phyloP scores from a whole-genome alignment of 2,113 vertebrate species.

The Triplophysa rosa region DNA sequence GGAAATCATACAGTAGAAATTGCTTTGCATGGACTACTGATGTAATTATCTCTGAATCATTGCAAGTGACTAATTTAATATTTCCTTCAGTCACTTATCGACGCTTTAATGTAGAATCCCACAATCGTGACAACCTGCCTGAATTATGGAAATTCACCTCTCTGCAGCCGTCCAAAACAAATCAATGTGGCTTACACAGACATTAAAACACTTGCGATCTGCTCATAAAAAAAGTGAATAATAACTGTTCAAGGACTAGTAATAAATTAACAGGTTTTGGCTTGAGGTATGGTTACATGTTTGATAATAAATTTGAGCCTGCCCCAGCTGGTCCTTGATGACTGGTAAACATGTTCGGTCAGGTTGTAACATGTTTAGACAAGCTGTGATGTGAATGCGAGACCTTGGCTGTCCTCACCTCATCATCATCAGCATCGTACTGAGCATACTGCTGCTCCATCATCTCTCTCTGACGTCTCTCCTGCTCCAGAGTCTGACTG shows the following conservation, averaged over 20 bases:
- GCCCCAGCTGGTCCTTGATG: conserved; percentile 8
- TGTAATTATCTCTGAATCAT: conserved; percentile 46
- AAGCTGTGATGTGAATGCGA: not conserved
- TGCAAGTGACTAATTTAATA: conserved; percentile 45
- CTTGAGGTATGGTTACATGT: conserved; percentile 4
- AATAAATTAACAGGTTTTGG: conserved; percentile 26
- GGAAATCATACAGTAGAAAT: conserved; percentile 38
- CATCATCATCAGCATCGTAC: conserved; percentile 94
- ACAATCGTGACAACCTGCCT: conserved; percentile 38
- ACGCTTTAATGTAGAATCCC: conserved; percentile 24
- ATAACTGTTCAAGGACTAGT: not conserved
- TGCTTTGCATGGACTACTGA: conserved; percentile 24
- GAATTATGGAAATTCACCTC: conserved; percentile 45
- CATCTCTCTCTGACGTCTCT: conserved; percentile 90
- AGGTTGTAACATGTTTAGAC: conserved; percentile 13
- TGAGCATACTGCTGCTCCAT: conserved; percentile 95
- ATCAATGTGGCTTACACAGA: conserved; percentile 10
- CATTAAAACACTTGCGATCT: conserved; percentile 1
- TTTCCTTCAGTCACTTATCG: conserved; percentile 43
- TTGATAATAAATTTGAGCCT: conserved; percentile 31
- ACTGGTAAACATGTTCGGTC: not conserved
- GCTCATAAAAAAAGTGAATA: not conserved
- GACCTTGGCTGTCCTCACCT: conserved; percentile 74
- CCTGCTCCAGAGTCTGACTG: conserved; percentile 96
- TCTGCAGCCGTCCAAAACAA: conserved; percentile 33